Evolutionary conservation across 2,797 vertebrate species (phyloP), one percentile per base, ranked within the genome.

Genomic region (Delichon dasypus): DNA sequence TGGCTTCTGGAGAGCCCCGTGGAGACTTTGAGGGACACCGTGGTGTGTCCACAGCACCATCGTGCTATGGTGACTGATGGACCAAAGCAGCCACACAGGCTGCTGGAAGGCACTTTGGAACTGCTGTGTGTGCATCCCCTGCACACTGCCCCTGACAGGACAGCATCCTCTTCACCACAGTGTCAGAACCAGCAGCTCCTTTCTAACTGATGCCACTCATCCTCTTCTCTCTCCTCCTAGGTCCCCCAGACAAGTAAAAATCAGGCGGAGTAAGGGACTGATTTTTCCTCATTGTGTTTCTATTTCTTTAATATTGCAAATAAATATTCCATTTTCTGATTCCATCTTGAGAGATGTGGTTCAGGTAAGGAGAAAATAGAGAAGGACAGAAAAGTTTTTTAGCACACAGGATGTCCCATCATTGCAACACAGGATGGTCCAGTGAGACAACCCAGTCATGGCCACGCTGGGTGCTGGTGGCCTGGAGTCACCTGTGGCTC

Each of bases 171-270:
- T 20, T 65, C 54, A 57, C 54, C 3, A 1, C 8, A 2, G 34
- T 3, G 1, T 27, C 1, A 0, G 62, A 60, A 81, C n/a, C n/a
- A 77, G 53, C 27, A 5, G 16, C 47, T 85, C 44, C 47, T 77
- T 48, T 57, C 64, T 27, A 9, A 89, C 42, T 36, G 27, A 36
- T 11, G 44, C 66, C 22, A 7, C 10, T 32, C 29, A 32, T 51
- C 29, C n/a, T 85, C 58, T 58, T 71, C 34, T 51, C 34, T 36
- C 13, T 57, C 23, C 19, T 86, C 70, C 7, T 34, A 45, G 45
- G 77, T 93, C 42, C 74, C 55, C 36, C 30, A 91, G 30, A 8
- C 48, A 90, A 71, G 84, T 89, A 93, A 94, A 84, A 85, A 38
- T n/a, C 40, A n/a, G 23, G 23, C 2, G 0, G 13, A 62, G 5